Percentiles rank a stretch among this genome's conserved stretches.
Evolutionary conservation across 2,888 invertebrate species (phyloP).

Genomic region (Phortica magna): DNA sequence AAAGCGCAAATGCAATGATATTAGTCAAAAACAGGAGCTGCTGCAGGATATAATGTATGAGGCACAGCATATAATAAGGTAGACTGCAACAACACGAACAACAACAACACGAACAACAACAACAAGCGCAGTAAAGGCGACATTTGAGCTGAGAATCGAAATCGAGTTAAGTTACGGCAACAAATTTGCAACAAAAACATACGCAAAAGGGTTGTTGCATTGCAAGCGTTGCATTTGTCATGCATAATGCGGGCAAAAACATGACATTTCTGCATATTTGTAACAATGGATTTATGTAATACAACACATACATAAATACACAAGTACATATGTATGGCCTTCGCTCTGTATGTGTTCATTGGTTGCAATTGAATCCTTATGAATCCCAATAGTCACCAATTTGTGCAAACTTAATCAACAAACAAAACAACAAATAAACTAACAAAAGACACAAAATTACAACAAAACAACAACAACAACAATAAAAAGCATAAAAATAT

Average conservation of each 20-base stretch:
- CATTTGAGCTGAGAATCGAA: conserved; percentile 5
- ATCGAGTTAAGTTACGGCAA: too few relatives aligned
- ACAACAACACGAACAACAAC: too few relatives aligned
- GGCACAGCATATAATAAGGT: conserved; percentile 10
- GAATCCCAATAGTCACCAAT: conserved; percentile 53
- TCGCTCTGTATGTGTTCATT: background rate
- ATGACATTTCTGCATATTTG: background rate
- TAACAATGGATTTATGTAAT: conserved; percentile 13
- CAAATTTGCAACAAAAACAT: background rate
- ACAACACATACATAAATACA: conserved; percentile 41
- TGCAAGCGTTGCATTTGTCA: background rate
- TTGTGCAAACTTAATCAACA: conserved; percentile 3
- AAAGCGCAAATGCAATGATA: conserved; percentile 6
- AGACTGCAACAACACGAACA: background rate
- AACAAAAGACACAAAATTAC: conserved; percentile 27
- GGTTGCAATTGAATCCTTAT: conserved; percentile 59
- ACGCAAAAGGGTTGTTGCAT: background rate
- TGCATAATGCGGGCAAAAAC: conserved; percentile 17
- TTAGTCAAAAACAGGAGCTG: conserved; percentile 29
- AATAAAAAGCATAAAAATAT: background rate
- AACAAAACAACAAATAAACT: conserved; percentile 11
- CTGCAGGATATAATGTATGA: conserved; percentile 21
- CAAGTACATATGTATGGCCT: conserved; percentile 24
- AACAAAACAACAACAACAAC: conserved; percentile 36
- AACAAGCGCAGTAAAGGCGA: background rate